Percentiles rank a stretch among this genome's conserved stretches.
These are phyloP conservation scores for Hipparchia semele DNA, from an alignment of 2,888 invertebrate genomes.

Conservation along the genomic window DNA sequence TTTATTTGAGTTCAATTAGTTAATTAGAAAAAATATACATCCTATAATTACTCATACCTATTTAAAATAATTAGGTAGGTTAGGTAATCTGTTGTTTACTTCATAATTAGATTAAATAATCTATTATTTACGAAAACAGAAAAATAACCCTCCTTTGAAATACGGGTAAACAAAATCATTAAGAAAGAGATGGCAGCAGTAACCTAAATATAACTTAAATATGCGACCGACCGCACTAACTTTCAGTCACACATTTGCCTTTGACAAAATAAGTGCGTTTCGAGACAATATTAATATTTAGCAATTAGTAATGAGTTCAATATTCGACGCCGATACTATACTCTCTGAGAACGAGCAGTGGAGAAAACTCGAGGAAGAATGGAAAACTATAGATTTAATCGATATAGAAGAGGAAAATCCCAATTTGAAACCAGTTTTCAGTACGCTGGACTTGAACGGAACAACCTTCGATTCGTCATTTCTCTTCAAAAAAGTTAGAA, in stretches of 20 bases:
- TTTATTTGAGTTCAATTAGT: too few relatives aligned
- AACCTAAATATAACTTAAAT: constrained; percentile 15
- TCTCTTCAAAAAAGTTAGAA: constrained; percentile 62
- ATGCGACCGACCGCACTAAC: constrained; percentile 6
- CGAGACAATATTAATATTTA: neutral
- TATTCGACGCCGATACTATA: constrained; percentile 64
- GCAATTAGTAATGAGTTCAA: constrained; percentile 47
- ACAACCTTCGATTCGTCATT: constrained; percentile 71
- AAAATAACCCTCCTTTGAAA: neutral
- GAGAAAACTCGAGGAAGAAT: constrained; percentile 67
- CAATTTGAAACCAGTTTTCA: constrained; percentile 56
- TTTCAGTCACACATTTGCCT: constrained; percentile 28
- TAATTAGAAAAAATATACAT: too few relatives aligned
- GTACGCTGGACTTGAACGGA: constrained; percentile 60
- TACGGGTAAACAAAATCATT: constrained; percentile 4
- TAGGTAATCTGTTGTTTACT: neutral
- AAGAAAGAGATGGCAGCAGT: constrained; percentile 6
- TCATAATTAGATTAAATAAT: neutral
- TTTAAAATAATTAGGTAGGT: too few relatives aligned
- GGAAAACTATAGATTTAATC: constrained; percentile 71
- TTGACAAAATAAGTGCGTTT: constrained; percentile 9
- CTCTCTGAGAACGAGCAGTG: constrained; percentile 69
- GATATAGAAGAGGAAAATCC: constrained; percentile 55
- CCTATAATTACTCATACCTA: too few relatives aligned
- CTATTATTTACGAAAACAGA: neutral